A percentile compares a stretch with the other conserved stretches of the same genome.
Conservation (phyloP, 2,797 vertebrate species). For the Cynopterus sphinx region DNA sequence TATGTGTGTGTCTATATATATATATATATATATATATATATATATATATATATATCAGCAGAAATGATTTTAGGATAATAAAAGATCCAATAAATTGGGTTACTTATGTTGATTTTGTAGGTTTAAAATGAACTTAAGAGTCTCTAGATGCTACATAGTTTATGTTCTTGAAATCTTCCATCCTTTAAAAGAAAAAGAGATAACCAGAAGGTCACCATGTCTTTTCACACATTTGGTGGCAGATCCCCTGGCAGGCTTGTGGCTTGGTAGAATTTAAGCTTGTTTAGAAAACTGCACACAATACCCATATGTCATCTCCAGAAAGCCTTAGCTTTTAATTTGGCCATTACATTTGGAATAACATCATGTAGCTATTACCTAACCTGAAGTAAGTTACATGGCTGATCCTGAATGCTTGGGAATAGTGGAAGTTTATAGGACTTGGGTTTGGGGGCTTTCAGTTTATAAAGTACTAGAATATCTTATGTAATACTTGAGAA, state of each 20-base stretch:
- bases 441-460: not conserved
- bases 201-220: not conserved
- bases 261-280: not conserved
- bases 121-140: not conserved
- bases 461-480: not conserved
- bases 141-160: not conserved
- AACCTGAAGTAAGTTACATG: not conserved
- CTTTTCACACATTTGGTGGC: not conserved
- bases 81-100: not conserved
- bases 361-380: not conserved
- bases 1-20: not conserved
- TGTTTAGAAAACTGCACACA: not conserved
- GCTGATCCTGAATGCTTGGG: not conserved
- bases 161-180: slow-evolving; percentile 14
- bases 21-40: too few species aligned
- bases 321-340: not conserved
- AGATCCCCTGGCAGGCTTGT: not conserved
- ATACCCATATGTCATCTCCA: not conserved
- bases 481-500: not conserved
- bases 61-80: not conserved
- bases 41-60: not conserved
- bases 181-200: not conserved
- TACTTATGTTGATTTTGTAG: not conserved
- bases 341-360: not conserved
- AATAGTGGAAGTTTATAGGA: not conserved